Evolutionary conservation across 2,888 invertebrate genomes (phyloP).

Genomic region (Strigamia crassipes): DNA sequence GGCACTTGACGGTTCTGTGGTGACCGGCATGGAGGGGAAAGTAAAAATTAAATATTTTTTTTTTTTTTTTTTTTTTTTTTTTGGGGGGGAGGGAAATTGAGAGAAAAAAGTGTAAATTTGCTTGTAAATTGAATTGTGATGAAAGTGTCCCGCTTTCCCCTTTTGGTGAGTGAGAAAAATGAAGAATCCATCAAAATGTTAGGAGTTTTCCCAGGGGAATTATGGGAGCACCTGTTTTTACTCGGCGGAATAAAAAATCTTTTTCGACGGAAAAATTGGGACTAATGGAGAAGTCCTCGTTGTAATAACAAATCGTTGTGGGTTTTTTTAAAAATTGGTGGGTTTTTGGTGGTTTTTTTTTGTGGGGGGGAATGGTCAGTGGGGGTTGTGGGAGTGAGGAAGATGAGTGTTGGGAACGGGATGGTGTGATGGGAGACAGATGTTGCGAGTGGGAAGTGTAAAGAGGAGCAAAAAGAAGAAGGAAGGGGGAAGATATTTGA

Average conservation of each 20-base stretch:
- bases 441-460: slow-evolving; percentile 7
- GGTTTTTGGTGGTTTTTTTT: neutral
- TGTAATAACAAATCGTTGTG: neutral
- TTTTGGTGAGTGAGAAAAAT: neutral
- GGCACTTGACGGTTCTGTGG: neutral
- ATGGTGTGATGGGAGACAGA: neutral
- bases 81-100: neutral
- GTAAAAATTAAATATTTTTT: too few species aligned
- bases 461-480: neutral
- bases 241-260: neutral
- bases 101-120: slow-evolving; percentile 8
- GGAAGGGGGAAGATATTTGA: slow-evolving; percentile 8
- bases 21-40: too few species aligned
- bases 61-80: too few species aligned
- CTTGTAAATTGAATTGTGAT: neutral
- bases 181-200: slow-evolving; percentile 32
- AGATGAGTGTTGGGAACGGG: neutral
- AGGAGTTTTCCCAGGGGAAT: slow-evolving; percentile 18
- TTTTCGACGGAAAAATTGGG: neutral
- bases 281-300: neutral
- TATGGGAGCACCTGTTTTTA: slow-evolving; percentile 23
- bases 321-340: neutral
- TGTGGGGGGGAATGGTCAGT: neutral
- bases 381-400: neutral
- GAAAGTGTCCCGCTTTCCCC: neutral